Evolutionary conservation across 2,888 invertebrate species (phyloP).

Genomic region (Ganaspis brasiliensis): DNA sequence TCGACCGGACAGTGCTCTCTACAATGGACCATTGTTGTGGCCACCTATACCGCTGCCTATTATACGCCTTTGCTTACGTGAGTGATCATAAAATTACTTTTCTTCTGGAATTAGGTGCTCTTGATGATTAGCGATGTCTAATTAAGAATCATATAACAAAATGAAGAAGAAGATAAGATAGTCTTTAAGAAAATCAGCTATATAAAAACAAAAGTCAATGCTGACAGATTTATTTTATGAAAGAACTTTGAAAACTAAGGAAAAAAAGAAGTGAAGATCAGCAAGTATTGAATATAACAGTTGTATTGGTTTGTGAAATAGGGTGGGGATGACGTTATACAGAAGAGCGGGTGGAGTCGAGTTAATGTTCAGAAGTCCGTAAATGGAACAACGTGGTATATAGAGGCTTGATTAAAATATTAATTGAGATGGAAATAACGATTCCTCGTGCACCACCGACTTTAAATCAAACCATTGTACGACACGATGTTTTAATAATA

Average conservation of each 20-base stretch:
- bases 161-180: too few relatives aligned
- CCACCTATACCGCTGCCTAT: conserved; percentile 14
- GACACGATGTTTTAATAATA: conserved; percentile 61
- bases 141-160: conserved; percentile 6
- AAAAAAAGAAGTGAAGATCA: background rate
- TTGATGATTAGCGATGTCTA: background rate
- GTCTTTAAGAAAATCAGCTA: too few relatives aligned
- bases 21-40: conserved; percentile 61
- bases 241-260: background rate
- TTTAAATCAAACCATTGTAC: conserved; percentile 63
- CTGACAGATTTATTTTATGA: too few relatives aligned
- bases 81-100: conserved; percentile 9
- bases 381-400: conserved; percentile 78
- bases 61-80: conserved; percentile 5
- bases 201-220: too few relatives aligned
- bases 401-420: conserved; percentile 80
- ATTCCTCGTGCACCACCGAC: conserved; percentile 73
- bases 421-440: conserved; percentile 81
- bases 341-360: conserved; percentile 60
- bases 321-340: conserved; percentile 59
- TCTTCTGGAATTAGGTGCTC: background rate
- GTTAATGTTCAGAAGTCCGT: conserved; percentile 71
- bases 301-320: conserved; percentile 58
- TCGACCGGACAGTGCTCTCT: conserved; percentile 61
- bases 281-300: conserved; percentile 26